A percentile compares a stretch with the other conserved stretches of the same genome.
These are phyloP conservation scores for Mechanitis messenoides DNA, from an alignment of 2,888 invertebrate genomes.

Conservation along the genomic window DNA sequence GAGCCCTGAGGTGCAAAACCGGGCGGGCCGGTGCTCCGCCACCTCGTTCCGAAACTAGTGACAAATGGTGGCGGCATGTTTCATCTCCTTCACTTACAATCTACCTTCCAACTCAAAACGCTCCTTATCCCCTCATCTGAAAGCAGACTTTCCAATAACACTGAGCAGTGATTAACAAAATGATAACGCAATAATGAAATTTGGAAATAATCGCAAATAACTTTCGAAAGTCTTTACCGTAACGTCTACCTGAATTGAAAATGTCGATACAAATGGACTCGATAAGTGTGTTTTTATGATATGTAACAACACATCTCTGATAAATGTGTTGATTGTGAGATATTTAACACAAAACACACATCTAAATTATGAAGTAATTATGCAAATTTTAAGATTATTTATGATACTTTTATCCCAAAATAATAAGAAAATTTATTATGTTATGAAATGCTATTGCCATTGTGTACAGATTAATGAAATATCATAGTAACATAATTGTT, in stretches of 20 bases:
- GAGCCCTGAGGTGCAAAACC: constrained; percentile 55
- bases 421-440: constrained; percentile 9
- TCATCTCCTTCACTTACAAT: constrained; percentile 55
- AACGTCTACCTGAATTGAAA: constrained; percentile 55
- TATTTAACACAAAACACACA: not conserved
- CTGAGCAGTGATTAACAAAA: constrained; percentile 51
- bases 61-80: constrained; percentile 74
- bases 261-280: constrained; percentile 27
- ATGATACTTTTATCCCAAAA: too few relatives aligned
- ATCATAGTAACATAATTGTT: constrained; percentile 44
- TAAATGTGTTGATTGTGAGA: constrained; percentile 18
- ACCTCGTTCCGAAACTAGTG: constrained; percentile 71
- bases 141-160: constrained; percentile 32
- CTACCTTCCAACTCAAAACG: constrained; percentile 35
- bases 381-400: constrained; percentile 8
- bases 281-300: constrained; percentile 18
- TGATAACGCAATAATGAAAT: constrained; percentile 71
- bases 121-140: constrained; percentile 36
- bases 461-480: too few relatives aligned
- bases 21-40: constrained; percentile 66
- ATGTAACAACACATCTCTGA: constrained; percentile 9
- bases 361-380: constrained; percentile 1
- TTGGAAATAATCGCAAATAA: constrained; percentile 72
- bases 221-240: constrained; percentile 53
- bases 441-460: constrained; percentile 6